Conservation (phyloP, 2,888 invertebrate genomes). For the Cantharis lateralis region DNA sequence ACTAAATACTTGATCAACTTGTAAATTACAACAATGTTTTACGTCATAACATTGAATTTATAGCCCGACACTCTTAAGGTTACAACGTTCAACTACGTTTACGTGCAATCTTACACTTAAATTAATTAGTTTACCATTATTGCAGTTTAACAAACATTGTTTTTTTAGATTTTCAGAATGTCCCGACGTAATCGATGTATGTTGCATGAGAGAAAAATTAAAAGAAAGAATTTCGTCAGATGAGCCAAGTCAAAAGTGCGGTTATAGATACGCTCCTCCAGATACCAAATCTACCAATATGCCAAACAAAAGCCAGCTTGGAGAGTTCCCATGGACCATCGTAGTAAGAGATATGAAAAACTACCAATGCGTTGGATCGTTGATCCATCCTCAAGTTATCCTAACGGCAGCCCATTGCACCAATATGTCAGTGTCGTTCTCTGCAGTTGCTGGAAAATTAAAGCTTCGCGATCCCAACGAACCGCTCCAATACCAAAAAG, state of each 20-base stretch:
- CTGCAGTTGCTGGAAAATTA: slow-evolving; percentile 17
- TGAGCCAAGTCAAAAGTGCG: neutral
- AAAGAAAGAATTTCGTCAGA: neutral
- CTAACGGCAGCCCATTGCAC: slow-evolving; percentile 78
- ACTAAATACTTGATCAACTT: neutral
- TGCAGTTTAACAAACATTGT: neutral
- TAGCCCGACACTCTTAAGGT: neutral
- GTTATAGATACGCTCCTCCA: neutral
- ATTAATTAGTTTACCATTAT: neutral
- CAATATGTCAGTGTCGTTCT: slow-evolving; percentile 53
- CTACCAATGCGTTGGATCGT: slow-evolving; percentile 75
- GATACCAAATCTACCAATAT: neutral
- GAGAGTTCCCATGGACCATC: slow-evolving; percentile 80
- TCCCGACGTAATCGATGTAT: neutral
- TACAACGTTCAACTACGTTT: neutral
- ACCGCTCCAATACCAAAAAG: neutral
- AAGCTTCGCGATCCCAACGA: neutral
- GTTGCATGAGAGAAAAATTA: neutral
- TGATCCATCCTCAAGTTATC: slow-evolving; percentile 71
- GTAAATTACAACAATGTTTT: neutral
- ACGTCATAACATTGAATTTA: neutral
- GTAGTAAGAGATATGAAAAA: slow-evolving; percentile 64
- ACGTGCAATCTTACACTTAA: neutral
- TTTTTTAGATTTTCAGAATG: neutral
- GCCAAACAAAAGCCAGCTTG: slow-evolving; percentile 54